These are phyloP conservation scores for Diorhabda elongata DNA, from an alignment of 1,140 invertebrate species.

Conservation along the genomic window DNA sequence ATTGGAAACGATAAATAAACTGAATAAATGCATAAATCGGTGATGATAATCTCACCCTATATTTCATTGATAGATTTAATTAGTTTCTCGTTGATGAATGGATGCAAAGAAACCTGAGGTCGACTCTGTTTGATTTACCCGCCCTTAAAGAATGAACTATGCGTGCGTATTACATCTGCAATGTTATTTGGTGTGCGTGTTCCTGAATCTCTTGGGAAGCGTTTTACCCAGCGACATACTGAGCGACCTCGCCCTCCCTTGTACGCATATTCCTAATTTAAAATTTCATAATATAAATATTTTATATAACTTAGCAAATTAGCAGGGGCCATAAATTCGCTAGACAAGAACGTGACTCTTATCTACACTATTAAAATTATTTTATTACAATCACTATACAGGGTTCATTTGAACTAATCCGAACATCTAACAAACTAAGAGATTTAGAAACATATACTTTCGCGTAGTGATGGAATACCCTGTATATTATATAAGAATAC, in stretches of 20 bases:
- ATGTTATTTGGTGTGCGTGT: constrained; percentile 1
- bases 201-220: neutral
- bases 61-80: no score
- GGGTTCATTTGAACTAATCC: no score
- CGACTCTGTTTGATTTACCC: neutral
- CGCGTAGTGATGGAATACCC: no score
- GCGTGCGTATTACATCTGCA: constrained; percentile 1
- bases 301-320: neutral
- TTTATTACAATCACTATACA: no score
- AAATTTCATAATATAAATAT: constrained; percentile 3
- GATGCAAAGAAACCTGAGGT: neutral
- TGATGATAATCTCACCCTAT: no score
- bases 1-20: no score
- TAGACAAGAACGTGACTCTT: neutral
- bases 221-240: constrained; percentile 1
- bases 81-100: no score
- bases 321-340: neutral
- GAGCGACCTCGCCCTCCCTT: neutral
- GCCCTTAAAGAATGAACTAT: neutral
- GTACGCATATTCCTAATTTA: neutral
- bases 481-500: no score
- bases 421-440: no score
- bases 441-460: no score
- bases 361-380: neutral
- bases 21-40: no score